Base-by-base conservation (phyloP, 2,888 invertebrate genomes). In the Andrena bicolor region DNA sequence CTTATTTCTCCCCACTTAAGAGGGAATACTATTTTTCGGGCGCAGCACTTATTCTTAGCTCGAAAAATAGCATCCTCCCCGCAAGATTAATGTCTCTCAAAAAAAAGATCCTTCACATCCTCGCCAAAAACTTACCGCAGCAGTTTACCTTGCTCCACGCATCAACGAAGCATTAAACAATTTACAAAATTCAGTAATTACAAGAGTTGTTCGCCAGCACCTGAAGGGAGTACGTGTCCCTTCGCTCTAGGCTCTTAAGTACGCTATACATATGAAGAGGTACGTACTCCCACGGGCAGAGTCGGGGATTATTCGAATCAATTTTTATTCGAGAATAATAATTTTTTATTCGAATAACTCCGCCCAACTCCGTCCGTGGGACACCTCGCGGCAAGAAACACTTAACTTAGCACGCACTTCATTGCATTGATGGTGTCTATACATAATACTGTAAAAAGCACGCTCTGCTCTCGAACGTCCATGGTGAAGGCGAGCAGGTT, bases 401-500 rank as follows among this genome's bases (percentile, higher is more conserved):
- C 70, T 87, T 84, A 87, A 80, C 83, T 88, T 4, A 88, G 64
- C 51, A 83, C 64, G 70, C 74, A 70, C 32, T 79, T 85, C 8
- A 81, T 51, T 48, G 82, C 56, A 35, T 84, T 81, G 63, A 88
- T 20, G 41, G 72, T 60, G 66, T 80, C 83, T 78, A 87, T 68
- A 65, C 80, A 88, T 63, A 88, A 73, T 53, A 87, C 60, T 66
- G 87, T 76, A 58, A 82, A 69, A 70, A 88, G 71, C 49, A 85
- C 77, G 71, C 77, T 86, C 58, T 82, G 79, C 35, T 87, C 82
- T 71, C 87, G 89, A n/a, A 86, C 84, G 72, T 92, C 89, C 73
- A 86, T 89, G 60, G 90, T 85, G 32, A 91, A 90, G 66, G 86
- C 87, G 56, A 92, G 86, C 49, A 89, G 71, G 73, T 89, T 90